A percentile compares a stretch with the other conserved stretches of the same genome.
These are phyloP conservation scores for Philaethria dido DNA, from an alignment of 2,888 invertebrate species.

Conservation along the genomic window DNA sequence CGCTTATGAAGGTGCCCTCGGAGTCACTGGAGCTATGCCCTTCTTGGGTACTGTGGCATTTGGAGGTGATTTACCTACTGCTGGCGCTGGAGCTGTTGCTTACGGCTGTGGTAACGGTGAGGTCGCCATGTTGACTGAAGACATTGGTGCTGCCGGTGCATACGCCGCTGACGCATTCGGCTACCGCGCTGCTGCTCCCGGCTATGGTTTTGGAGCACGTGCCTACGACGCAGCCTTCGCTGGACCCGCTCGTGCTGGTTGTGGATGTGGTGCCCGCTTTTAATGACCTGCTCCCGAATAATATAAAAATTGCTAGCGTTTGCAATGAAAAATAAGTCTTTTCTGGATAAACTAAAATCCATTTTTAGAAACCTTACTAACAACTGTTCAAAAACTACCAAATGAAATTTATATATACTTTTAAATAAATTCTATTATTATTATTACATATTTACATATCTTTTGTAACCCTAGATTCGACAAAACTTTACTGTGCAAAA, in stretches of 20 bases:
- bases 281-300: background rate
- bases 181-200: constrained; percentile 30
- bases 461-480: no score
- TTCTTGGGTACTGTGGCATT: constrained; percentile 53
- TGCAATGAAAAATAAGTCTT: no score
- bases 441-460: no score
- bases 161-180: constrained; percentile 38
- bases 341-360: no score
- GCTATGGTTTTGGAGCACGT: constrained; percentile 27
- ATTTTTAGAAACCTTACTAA: no score
- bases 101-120: constrained; percentile 51
- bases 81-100: constrained; percentile 52
- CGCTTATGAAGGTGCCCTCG: constrained; percentile 48
- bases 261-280: constrained; percentile 29
- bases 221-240: constrained; percentile 6
- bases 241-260: constrained; percentile 27
- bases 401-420: no score
- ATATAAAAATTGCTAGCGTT: background rate
- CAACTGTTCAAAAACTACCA: no score
- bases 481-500: background rate
- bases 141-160: constrained; percentile 40
- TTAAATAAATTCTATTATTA: no score
- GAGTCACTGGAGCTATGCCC: constrained; percentile 49
- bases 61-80: constrained; percentile 52
- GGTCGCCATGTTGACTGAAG: constrained; percentile 47